Percentiles rank a stretch among this genome's conserved stretches.
phyloP scores from a whole-genome alignment of 2,797 vertebrate genomes.

The Allobates femoralis region DNA sequence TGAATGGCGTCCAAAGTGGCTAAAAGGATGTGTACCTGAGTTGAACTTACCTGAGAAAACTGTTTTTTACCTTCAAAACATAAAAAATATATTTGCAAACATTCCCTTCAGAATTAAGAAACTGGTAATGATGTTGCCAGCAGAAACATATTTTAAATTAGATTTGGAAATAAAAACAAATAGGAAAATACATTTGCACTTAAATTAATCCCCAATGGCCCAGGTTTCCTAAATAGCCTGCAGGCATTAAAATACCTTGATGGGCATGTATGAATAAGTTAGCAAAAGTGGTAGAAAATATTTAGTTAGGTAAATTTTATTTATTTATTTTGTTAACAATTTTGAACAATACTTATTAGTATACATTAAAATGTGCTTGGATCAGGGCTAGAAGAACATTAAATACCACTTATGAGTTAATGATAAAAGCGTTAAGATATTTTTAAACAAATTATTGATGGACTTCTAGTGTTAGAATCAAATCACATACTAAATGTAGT shows the following conservation, averaged over 20 bases:
- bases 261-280: slow-evolving; percentile 34
- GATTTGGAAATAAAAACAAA: neutral
- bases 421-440: neutral
- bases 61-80: neutral
- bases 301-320: slow-evolving; percentile 1
- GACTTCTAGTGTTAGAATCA: neutral
- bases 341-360: neutral
- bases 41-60: slow-evolving; percentile 9
- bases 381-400: neutral
- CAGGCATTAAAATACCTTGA: slow-evolving; percentile 54
- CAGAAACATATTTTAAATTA: neutral
- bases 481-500: neutral
- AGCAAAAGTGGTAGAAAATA: slow-evolving; percentile 38
- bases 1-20: neutral
- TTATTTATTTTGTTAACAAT: neutral
- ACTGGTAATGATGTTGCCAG: neutral
- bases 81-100: neutral
- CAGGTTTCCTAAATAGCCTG: slow-evolving; percentile 51
- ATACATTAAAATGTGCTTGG: neutral
- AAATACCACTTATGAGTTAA: neutral
- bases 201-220: slow-evolving; percentile 25
- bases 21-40: neutral
- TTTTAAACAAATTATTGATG: neutral
- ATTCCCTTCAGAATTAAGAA: neutral
- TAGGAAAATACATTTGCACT: slow-evolving; percentile 16